These are phyloP conservation scores for Acipenser oxyrinchus DNA, from an alignment of 2,797 vertebrate genomes.

Conservation along the genomic window DNA sequence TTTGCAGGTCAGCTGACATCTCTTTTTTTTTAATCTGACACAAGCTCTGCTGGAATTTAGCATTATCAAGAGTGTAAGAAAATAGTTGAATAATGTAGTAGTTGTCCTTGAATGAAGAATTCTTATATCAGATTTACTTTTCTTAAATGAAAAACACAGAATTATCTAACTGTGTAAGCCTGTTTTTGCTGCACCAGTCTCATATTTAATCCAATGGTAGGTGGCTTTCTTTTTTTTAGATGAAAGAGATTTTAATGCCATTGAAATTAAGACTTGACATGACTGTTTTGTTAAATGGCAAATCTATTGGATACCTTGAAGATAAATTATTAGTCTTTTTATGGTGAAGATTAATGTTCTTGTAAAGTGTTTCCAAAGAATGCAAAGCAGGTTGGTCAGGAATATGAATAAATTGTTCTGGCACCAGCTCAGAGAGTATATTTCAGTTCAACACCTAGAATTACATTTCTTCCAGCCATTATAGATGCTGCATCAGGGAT, in stretches of 20 bases:
- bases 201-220: background rate
- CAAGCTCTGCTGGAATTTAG: too few relatives aligned
- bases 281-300: slow-evolving; percentile 31
- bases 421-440: slow-evolving; percentile 32
- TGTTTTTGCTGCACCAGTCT: too few relatives aligned
- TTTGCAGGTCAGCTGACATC: too few relatives aligned
- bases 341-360: slow-evolving; percentile 38
- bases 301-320: slow-evolving; percentile 26
- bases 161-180: too few relatives aligned
- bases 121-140: too few relatives aligned
- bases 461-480: slow-evolving; percentile 38
- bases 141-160: too few relatives aligned
- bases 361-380: slow-evolving; percentile 37
- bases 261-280: slow-evolving; percentile 22
- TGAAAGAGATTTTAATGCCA: slow-evolving; percentile 7
- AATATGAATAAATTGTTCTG: slow-evolving; percentile 34
- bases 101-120: too few relatives aligned
- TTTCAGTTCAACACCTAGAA: slow-evolving; percentile 40
- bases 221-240: slow-evolving; percentile 7
- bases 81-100: too few relatives aligned
- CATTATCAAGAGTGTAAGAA: too few relatives aligned
- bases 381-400: slow-evolving; percentile 29
- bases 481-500: slow-evolving; percentile 27
- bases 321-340: slow-evolving; percentile 25
- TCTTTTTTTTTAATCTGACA: too few relatives aligned